Percentiles rank a stretch among this genome's conserved stretches.
Conservation (phyloP, 2,113 vertebrate genomes). For the Prionailurus bengalensis region DNA sequence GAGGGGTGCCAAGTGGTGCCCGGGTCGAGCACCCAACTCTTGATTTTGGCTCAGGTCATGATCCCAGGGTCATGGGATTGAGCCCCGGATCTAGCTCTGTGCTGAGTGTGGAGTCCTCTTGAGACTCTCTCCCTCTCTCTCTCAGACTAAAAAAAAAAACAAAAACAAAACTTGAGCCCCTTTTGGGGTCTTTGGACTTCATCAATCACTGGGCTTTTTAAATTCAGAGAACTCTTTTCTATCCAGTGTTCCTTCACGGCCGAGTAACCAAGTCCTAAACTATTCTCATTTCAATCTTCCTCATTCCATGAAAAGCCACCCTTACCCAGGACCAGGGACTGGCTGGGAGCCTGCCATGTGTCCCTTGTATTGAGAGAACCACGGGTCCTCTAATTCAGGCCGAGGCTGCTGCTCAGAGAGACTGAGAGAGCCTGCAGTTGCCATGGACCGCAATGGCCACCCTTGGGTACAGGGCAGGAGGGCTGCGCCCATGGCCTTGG, state of each 20-base stretch:
- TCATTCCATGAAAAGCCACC: neutral
- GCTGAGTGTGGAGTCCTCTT: too few relatives aligned
- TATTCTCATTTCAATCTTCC: neutral
- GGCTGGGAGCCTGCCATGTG: neutral
- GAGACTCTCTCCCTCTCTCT: too few relatives aligned
- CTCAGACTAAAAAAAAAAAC: too few relatives aligned
- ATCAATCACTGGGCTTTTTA: neutral
- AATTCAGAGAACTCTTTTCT: neutral
- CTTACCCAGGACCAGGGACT: neutral
- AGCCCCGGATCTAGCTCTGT: too few relatives aligned
- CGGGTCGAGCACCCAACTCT: too few relatives aligned
- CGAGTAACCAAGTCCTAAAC: neutral
- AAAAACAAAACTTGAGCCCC: neutral
- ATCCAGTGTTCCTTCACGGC: neutral
- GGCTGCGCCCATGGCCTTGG: fast-evolving
- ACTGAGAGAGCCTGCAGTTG: neutral
- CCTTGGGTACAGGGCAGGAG: neutral
- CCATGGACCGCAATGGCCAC: too few relatives aligned
- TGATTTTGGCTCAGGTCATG: too few relatives aligned
- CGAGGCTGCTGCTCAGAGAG: neutral
- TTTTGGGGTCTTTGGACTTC: neutral
- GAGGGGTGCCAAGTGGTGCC: too few relatives aligned
- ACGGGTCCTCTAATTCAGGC: neutral
- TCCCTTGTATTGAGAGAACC: neutral
- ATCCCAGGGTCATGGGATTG: too few relatives aligned